Evolutionary conservation across 2,888 invertebrate genomes (phyloP).

Genomic region (Amitus sp.): DNA sequence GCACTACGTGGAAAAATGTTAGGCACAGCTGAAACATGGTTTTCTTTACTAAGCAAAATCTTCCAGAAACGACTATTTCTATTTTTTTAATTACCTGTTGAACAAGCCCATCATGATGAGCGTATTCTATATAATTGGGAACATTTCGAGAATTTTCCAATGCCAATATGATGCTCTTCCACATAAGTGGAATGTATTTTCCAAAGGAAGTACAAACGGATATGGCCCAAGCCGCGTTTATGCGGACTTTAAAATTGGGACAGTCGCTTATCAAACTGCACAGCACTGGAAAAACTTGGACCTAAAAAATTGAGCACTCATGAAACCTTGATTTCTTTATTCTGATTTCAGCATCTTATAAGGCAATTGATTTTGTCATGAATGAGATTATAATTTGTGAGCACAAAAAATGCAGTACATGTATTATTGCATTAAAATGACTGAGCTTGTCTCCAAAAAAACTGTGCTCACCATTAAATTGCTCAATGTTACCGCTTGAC

Average conservation of each 20-base stretch:
- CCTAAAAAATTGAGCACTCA: no score
- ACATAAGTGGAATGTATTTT: slow-evolving; percentile 71
- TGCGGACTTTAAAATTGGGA: slow-evolving; percentile 89
- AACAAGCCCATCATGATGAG: slow-evolving; percentile 85
- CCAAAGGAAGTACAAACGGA: slow-evolving; percentile 75
- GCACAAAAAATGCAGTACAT: no score
- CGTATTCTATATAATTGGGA: slow-evolving; percentile 85
- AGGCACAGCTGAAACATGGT: slow-evolving; percentile 73
- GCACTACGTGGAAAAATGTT: slow-evolving; percentile 77
- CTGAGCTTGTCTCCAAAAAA: no score
- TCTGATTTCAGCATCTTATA: no score
- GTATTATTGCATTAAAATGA: no score
- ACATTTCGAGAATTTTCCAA: slow-evolving; percentile 82
- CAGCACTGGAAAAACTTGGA: slow-evolving; percentile 73
- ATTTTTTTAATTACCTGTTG: slow-evolving; percentile 73
- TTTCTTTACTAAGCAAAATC: no score
- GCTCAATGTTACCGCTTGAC: no score
- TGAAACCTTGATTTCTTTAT: no score
- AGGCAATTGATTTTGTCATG: no score
- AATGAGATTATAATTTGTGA: no score
- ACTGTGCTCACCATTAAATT: slow-evolving; percentile 6
- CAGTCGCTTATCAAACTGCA: slow-evolving; percentile 76
- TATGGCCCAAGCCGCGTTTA: slow-evolving; percentile 84
- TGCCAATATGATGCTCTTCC: slow-evolving; percentile 78
- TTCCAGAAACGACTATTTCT: no score